Conservation (phyloP, 2,888 invertebrate genomes). For the Rhodophaea formosa region DNA sequence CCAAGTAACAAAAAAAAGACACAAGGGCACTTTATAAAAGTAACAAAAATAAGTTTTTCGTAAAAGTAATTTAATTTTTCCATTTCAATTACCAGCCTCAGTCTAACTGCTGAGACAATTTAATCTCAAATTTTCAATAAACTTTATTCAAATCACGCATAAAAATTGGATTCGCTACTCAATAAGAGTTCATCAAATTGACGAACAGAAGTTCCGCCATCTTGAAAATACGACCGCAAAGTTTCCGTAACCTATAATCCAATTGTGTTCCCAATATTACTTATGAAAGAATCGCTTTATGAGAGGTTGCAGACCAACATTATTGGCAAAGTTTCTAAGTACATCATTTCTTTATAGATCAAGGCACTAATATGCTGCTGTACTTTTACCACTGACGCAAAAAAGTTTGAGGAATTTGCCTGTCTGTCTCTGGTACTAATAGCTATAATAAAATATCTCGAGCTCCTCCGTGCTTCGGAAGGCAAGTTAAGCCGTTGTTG, state of each 20-base stretch:
- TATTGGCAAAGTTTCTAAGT: constrained; percentile 40
- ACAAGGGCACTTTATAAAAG: no score
- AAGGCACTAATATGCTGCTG: constrained; percentile 12
- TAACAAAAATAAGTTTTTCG: no score
- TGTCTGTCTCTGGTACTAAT: no score
- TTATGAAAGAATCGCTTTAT: constrained; percentile 44
- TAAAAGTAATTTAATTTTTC: no score
- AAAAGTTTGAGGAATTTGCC: no score
- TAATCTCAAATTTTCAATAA: background rate
- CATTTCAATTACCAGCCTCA: background rate
- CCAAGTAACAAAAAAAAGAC: no score
- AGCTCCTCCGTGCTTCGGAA: no score
- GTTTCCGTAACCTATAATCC: constrained; percentile 39
- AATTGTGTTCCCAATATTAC: constrained; percentile 42
- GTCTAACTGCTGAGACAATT: background rate
- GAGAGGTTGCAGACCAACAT: constrained; percentile 34
- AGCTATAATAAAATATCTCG: no score
- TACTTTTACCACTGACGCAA: background rate
- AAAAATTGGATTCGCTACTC: background rate
- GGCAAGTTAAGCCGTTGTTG: no score
- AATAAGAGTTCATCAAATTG: constrained; percentile 12
- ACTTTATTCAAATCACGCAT: background rate
- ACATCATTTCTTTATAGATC: constrained; percentile 31
- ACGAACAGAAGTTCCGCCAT: constrained; percentile 9
- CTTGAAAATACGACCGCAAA: constrained; percentile 22